Percentiles rank a stretch among this genome's conserved stretches.
These are phyloP conservation scores for Esox niger DNA, from an alignment of 2,113 vertebrate species.

Conservation along the genomic window DNA sequence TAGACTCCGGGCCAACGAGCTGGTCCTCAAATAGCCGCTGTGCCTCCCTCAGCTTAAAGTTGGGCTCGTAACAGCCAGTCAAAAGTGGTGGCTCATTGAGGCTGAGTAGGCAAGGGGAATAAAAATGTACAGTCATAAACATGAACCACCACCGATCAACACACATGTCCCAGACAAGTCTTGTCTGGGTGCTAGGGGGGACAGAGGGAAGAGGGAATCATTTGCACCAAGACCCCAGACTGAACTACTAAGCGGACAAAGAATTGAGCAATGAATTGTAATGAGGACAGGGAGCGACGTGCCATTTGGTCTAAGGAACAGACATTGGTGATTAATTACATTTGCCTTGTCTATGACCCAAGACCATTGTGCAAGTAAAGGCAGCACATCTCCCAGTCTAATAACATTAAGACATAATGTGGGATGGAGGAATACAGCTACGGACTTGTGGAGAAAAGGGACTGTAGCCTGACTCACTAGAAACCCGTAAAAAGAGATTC, in stretches of 20 bases:
- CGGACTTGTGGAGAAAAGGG: background rate
- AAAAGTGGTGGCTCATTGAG: conserved; percentile 87
- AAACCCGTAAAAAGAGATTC: background rate
- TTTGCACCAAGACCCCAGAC: background rate
- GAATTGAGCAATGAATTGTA: conserved; percentile 18
- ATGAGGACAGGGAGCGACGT: conserved; percentile 5
- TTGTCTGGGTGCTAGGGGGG: background rate
- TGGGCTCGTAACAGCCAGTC: conserved; percentile 82
- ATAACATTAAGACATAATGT: background rate
- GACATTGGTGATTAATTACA: conserved; percentile 9
- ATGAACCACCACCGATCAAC: background rate
- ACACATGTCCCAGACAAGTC: background rate
- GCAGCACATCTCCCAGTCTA: background rate
- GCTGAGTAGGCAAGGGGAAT: conserved; percentile 58
- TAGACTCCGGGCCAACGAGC: conserved; percentile 87
- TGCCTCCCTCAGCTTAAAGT: conserved; percentile 81
- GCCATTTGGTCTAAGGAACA: background rate
- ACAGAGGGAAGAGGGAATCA: background rate
- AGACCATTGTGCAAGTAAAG: background rate
- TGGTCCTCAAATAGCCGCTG: conserved; percentile 86
- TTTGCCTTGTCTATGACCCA: background rate
- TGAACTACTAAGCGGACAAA: conserved; percentile 14
- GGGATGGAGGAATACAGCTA: background rate
- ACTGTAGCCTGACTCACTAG: background rate
- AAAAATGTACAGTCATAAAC: conserved; percentile 37